Evolutionary conservation across 2,797 vertebrate genomes (phyloP).

Genomic region (Liasis olivaceus): DNA sequence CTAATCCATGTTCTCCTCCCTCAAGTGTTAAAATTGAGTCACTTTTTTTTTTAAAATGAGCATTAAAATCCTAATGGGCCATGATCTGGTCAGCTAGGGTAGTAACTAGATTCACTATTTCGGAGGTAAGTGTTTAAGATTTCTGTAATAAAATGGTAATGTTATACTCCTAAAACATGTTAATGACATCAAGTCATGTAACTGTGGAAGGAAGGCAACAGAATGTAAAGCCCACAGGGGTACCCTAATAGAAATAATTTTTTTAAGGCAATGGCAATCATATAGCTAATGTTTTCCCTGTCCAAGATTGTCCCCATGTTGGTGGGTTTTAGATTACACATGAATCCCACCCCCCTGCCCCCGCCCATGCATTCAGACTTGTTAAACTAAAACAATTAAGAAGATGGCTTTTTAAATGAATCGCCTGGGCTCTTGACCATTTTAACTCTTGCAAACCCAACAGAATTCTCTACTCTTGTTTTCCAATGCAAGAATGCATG

Average conservation of each 20-base stretch:
- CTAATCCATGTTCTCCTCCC: conserved; percentile 63
- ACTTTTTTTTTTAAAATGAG: conserved; percentile 63
- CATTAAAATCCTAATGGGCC: conserved; percentile 78
- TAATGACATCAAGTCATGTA: conserved; percentile 99
- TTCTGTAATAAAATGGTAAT: conserved; percentile 97
- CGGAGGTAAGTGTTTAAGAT: conserved; percentile 96
- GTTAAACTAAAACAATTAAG: conserved; percentile 93
- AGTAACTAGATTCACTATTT: conserved; percentile 96
- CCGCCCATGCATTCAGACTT: conserved; percentile 69
- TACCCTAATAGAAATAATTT: conserved; percentile 95
- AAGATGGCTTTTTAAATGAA: conserved; percentile 88
- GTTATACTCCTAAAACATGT: conserved; percentile 95
- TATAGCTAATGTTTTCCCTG: conserved; percentile 97
- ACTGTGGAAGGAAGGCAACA: conserved; percentile 92
- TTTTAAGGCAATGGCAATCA: conserved; percentile 98
- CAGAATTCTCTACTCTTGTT: conserved; percentile 14
- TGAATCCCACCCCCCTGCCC: conserved; percentile 64
- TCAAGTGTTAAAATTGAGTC: conserved; percentile 78
- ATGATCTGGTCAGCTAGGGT: conserved; percentile 83
- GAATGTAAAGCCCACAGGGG: conserved; percentile 88
- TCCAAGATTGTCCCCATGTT: conserved; percentile 86
- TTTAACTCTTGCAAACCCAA: conserved; percentile 71
- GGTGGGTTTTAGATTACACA: conserved; percentile 84
- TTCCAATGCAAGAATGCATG: neutral
- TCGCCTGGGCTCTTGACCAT: conserved; percentile 62